phyloP scores from a whole-genome alignment of 1,140 invertebrate species.

The Vanessa atalanta region DNA sequence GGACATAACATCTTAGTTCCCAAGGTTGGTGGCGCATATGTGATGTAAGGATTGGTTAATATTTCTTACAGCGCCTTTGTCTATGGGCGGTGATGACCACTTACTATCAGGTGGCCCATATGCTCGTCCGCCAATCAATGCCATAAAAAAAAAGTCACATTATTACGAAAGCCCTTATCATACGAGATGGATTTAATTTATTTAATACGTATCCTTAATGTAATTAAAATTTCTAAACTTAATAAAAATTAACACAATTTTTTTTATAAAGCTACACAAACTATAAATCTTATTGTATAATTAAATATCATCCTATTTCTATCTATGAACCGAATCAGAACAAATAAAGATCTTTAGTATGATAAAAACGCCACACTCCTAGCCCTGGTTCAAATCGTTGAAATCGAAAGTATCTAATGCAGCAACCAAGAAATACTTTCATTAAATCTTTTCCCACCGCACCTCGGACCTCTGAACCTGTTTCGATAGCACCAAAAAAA shows the following conservation, averaged over 20 bases:
- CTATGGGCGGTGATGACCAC: no score
- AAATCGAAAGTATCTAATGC: conserved; percentile 70
- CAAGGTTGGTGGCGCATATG: no score
- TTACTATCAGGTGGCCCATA: no score
- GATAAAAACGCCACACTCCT: conserved; percentile 25
- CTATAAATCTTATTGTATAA: conserved; percentile 23
- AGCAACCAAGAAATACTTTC: conserved; percentile 70
- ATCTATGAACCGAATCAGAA: conserved; percentile 11
- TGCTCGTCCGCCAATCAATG: no score
- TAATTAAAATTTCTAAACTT: background rate
- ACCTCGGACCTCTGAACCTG: conserved; percentile 57
- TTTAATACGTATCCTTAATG: background rate
- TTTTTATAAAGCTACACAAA: background rate
- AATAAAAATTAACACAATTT: background rate
- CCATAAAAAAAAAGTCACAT: no score
- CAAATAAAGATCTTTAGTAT: conserved; percentile 17
- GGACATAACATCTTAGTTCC: no score
- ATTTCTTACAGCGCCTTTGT: no score
- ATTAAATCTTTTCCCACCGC: conserved; percentile 72
- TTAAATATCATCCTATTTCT: conserved; percentile 19
- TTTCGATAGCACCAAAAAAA: conserved; percentile 63
- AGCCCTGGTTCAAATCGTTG: conserved; percentile 36
- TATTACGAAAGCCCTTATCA: no score
- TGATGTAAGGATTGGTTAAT: no score
- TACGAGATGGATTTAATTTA: background rate